phyloP scores from a whole-genome alignment of 2,797 vertebrate species.

The Pseudochirops corinnae region DNA sequence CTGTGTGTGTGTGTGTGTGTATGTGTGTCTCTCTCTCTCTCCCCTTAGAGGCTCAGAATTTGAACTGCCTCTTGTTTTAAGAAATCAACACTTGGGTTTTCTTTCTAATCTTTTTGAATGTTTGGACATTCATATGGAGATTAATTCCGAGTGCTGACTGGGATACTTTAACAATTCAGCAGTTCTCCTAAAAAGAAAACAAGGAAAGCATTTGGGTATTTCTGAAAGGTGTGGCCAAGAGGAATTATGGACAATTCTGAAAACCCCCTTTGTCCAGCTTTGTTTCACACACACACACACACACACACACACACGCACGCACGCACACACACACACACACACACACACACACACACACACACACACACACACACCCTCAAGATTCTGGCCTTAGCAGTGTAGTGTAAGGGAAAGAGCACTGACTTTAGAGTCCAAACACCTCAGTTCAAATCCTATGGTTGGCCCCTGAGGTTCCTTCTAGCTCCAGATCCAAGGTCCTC shows the following conservation, averaged over 20 bases:
- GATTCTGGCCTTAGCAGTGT: neutral
- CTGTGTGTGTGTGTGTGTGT: too few relatives aligned
- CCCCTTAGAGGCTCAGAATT: neutral
- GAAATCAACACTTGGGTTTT: conserved; percentile 41
- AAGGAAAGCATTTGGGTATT: conserved; percentile 43
- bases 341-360: neutral
- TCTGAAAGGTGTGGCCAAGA: conserved; percentile 4
- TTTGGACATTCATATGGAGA: conserved; percentile 11
- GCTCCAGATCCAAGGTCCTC: neutral
- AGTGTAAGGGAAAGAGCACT: neutral
- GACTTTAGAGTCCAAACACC: neutral
- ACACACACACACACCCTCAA: too few relatives aligned
- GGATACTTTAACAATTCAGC: conserved; percentile 50
- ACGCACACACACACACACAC: neutral
- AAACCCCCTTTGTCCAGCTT: conserved; percentile 70
- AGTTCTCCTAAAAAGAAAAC: neutral
- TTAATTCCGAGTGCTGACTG: conserved; percentile 57
- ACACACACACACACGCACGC: neutral
- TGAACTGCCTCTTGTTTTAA: neutral
- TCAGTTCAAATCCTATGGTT: neutral
- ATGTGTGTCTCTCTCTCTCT: neutral
- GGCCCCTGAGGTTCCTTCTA: neutral
- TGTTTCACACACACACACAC: conserved; percentile 22
- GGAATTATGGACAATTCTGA: conserved; percentile 45
- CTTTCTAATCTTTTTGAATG: neutral